A percentile compares a stretch with the other conserved stretches of the same genome.
Conservation (phyloP, 2,888 invertebrate species). For the Cryptus viduatorius region DNA sequence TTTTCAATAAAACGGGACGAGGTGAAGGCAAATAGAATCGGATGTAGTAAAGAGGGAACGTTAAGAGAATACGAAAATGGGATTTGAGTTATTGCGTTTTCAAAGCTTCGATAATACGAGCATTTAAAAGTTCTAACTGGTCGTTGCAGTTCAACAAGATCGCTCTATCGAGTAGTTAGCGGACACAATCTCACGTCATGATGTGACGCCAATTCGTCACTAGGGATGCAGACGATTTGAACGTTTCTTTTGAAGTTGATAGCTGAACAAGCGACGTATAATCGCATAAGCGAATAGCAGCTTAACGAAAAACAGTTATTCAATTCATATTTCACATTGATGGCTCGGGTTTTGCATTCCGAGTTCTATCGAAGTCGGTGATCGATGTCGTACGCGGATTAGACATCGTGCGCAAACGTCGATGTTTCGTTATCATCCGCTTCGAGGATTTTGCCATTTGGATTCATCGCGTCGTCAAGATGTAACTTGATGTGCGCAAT, state of each 20-base stretch:
- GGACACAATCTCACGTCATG: slow-evolving; percentile 4
- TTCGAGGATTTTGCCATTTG: neutral
- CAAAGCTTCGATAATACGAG: neutral
- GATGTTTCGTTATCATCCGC: neutral
- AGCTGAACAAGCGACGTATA: neutral
- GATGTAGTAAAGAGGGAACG: neutral
- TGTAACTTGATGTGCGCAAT: neutral
- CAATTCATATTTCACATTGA: slow-evolving; percentile 28
- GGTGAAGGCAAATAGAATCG: neutral
- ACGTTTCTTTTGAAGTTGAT: slow-evolving; percentile 39
- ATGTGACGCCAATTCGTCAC: slow-evolving; percentile 21
- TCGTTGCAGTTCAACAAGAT: neutral
- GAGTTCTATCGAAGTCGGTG: too few species aligned
- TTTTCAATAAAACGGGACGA: neutral
- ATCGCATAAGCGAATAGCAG: neutral
- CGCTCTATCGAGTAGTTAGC: neutral
- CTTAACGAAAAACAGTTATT: slow-evolving; percentile 33
- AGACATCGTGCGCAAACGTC: neutral
- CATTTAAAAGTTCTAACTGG: neutral
- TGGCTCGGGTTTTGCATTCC: too few species aligned
- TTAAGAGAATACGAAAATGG: neutral
- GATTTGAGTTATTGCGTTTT: neutral
- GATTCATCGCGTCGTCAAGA: neutral
- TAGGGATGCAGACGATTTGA: slow-evolving; percentile 19
- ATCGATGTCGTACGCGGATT: neutral